phyloP scores from a whole-genome alignment of 2,113 vertebrate species.

The Pluvianellus socialis region DNA sequence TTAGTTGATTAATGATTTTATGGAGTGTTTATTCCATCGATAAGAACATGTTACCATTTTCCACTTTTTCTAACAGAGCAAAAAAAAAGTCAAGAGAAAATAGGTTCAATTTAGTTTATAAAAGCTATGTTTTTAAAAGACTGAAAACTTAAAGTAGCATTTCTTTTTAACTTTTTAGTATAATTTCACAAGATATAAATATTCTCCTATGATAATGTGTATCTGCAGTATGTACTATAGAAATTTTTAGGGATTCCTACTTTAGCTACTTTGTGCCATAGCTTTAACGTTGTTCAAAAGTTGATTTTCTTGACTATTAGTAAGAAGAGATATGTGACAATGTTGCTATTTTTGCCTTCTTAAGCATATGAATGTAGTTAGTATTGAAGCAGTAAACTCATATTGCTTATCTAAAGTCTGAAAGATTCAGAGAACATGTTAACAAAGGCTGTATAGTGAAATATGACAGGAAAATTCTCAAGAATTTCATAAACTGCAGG shows the following conservation, averaged over 20 bases:
- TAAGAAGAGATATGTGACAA: background rate
- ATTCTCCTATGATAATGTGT: background rate
- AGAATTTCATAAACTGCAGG: background rate
- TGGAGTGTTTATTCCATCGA: background rate
- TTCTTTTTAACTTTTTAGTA: background rate
- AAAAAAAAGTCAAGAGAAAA: background rate
- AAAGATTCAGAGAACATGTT: background rate
- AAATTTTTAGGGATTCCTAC: background rate
- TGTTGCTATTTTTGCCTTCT: background rate
- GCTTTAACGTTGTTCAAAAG: background rate
- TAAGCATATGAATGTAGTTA: background rate
- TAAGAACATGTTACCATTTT: background rate
- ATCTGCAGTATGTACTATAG: background rate
- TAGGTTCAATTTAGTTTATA: background rate
- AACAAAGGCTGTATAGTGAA: background rate
- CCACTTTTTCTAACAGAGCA: background rate
- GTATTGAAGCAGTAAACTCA: background rate
- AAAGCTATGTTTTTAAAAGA: background rate
- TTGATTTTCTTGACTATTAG: background rate
- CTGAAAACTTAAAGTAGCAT: rapidly evolving
- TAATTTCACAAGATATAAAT: background rate
- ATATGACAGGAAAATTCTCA: conserved; percentile 3
- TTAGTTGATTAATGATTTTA: background rate
- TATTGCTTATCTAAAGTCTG: background rate
- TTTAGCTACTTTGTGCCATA: background rate